A percentile compares a stretch with the other conserved stretches of the same genome.
Conservation (phyloP, 2,888 invertebrate species). For the Patella depressa region DNA sequence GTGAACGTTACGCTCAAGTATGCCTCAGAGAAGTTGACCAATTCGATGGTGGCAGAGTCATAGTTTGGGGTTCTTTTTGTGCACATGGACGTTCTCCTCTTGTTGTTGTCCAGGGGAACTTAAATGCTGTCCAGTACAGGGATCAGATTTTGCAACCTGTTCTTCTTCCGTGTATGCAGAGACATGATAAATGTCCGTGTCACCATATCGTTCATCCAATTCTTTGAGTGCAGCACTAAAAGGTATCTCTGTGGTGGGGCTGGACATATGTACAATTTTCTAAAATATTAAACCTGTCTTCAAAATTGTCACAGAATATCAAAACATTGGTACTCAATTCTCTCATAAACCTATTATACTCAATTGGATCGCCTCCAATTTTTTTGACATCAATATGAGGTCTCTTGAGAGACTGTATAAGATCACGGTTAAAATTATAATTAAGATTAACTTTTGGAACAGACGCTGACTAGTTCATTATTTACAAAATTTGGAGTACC, state of each 20-base stretch:
- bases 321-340: constrained; percentile 1
- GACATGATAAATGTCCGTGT: constrained; percentile 20
- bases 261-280: neutral
- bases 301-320: neutral
- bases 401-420: neutral
- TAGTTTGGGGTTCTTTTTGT: too few species aligned
- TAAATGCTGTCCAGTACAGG: too few species aligned
- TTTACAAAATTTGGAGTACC: neutral
- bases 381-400: neutral
- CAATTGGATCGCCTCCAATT: neutral
- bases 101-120: too few species aligned
- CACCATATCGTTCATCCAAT: constrained; percentile 23
- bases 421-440: neutral
- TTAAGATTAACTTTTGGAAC: too few species aligned
- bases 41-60: too few species aligned
- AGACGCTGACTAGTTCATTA: too few species aligned
- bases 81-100: too few species aligned
- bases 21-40: too few species aligned
- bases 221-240: constrained; percentile 13
- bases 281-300: neutral
- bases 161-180: too few species aligned
- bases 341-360: neutral
- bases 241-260: neutral
- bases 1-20: too few species aligned
- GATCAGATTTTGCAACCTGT: too few species aligned